Percentiles rank a stretch among this genome's conserved stretches.
Conservation (phyloP, 2,113 vertebrate species). For the Petrocephalus microphthalmus region DNA sequence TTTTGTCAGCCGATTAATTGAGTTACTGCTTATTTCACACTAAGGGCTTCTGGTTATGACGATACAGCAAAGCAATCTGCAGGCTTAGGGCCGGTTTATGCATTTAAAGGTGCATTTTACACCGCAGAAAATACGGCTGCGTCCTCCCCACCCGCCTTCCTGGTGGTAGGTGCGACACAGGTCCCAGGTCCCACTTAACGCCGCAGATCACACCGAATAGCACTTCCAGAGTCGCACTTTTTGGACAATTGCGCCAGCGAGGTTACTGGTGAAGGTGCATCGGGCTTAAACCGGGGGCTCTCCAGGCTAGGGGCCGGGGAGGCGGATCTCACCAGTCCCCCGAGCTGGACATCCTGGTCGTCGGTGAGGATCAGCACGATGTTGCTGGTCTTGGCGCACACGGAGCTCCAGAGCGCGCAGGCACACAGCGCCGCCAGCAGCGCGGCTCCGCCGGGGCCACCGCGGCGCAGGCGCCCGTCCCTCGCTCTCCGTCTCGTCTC, state of each 20-base stretch:
- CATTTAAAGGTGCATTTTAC: neutral
- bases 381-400: conserved; percentile 46
- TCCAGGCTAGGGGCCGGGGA: neutral
- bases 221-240: neutral
- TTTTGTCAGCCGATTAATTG: neutral
- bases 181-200: neutral
- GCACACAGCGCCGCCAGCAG: conserved; percentile 41
- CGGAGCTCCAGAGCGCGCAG: conserved; percentile 53
- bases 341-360: conserved; percentile 65
- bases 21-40: neutral
- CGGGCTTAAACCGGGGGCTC: neutral
- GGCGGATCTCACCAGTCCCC: conserved; percentile 65
- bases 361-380: conserved; percentile 66
- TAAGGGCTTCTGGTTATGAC: neutral
- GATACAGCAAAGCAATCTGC: neutral
- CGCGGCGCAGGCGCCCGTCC: neutral
- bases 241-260: neutral
- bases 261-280: neutral
- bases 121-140: neutral
- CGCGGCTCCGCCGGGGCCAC: neutral
- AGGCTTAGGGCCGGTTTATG: neutral
- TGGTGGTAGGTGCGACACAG: neutral
- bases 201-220: neutral
- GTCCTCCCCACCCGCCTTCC: neutral
- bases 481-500: neutral